Conservation (phyloP, 2,113 vertebrate genomes). For the Saccopteryx bilineata region DNA sequence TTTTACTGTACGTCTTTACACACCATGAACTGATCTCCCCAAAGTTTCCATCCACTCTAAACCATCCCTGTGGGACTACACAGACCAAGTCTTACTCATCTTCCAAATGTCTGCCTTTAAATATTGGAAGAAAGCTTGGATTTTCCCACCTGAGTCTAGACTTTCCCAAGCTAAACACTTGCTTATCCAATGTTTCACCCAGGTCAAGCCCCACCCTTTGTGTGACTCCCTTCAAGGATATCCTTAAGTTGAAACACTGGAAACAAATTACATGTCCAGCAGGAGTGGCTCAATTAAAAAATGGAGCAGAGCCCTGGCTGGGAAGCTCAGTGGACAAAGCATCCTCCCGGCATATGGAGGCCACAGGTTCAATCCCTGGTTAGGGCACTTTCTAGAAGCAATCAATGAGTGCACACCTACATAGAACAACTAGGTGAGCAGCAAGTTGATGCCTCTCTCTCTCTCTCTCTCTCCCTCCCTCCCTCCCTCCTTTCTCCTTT, state of each 20-base stretch:
- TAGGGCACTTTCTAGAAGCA: too few species aligned
- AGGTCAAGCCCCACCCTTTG: rapidly evolving
- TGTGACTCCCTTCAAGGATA: background rate
- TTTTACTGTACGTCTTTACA: background rate
- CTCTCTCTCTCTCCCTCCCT: too few species aligned
- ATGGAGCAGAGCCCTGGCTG: too few species aligned
- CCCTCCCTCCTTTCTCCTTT: too few species aligned
- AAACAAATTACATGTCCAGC: background rate
- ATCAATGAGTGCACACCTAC: too few species aligned
- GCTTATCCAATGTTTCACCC: background rate
- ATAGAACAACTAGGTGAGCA: too few species aligned
- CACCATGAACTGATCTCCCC: background rate
- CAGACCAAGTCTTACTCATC: background rate
- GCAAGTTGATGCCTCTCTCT: too few species aligned
- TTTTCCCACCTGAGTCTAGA: background rate
- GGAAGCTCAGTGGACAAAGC: too few species aligned
- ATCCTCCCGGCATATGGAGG: too few species aligned
- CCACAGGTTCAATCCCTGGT: too few species aligned
- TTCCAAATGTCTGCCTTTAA: background rate
- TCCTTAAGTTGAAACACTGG: background rate
- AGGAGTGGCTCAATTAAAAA: background rate
- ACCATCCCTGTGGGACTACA: background rate
- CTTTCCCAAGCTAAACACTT: background rate
- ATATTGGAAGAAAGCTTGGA: background rate
- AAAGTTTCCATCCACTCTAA: background rate